Conservation (phyloP, 2,888 invertebrate genomes). For the Pollenia amentaria region DNA sequence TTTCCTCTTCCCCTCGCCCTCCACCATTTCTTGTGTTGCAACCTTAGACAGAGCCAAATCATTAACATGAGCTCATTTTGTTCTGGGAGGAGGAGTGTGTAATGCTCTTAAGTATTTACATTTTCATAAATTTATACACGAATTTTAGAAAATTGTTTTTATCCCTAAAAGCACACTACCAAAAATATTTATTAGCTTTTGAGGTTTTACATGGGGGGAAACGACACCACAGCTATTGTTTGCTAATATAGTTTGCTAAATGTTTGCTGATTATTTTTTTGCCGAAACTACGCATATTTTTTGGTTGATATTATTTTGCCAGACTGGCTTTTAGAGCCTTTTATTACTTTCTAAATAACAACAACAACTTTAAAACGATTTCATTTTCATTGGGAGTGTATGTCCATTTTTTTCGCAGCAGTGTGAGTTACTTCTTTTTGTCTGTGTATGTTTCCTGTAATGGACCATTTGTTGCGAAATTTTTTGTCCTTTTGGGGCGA, state of each 20-base stretch:
- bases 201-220: constrained; percentile 23
- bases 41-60: neutral
- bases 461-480: constrained; percentile 56
- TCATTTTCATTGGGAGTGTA: constrained; percentile 14
- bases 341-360: neutral
- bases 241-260: constrained; percentile 35
- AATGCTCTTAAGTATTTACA: constrained; percentile 26
- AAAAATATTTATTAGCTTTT: constrained; percentile 65
- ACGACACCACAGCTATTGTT: constrained; percentile 4
- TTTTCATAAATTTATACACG: constrained; percentile 62
- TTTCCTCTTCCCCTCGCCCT: neutral
- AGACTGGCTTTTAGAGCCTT: constrained; percentile 25
- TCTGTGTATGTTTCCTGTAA: constrained; percentile 51
- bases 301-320: neutral
- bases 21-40: neutral
- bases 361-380: neutral
- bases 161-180: constrained; percentile 4
- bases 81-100: neutral
- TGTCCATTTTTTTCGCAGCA: constrained; percentile 4
- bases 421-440: constrained; percentile 30
- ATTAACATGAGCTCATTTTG: constrained; percentile 38
- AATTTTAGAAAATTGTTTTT: constrained; percentile 57
- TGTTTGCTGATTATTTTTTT: constrained; percentile 23
- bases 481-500: constrained; percentile 30
- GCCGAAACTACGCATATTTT: constrained; percentile 52